A percentile compares a stretch with the other conserved stretches of the same genome.
Evolutionary conservation across 2,888 invertebrate genomes (phyloP).

Genomic region (Dexiosoma caninum): DNA sequence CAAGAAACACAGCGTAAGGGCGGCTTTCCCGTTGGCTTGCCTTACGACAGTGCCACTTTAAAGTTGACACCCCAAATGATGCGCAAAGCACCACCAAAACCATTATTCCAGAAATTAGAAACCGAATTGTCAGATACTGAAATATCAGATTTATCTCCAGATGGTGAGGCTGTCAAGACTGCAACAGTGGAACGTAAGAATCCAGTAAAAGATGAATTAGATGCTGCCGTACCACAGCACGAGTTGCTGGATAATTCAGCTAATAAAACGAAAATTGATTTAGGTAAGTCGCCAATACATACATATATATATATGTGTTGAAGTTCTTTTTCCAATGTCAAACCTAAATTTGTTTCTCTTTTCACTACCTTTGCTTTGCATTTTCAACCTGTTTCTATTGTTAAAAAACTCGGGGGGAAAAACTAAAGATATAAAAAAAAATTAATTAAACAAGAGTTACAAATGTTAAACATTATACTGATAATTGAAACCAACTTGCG

Average conservation of each 20-base stretch:
- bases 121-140: conserved; percentile 92
- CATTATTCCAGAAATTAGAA: conserved; percentile 82
- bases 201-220: conserved; percentile 86
- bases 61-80: conserved; percentile 88
- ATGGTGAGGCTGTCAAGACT: conserved; percentile 83
- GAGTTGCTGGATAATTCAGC: conserved; percentile 92
- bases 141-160: conserved; percentile 89
- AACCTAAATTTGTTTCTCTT: conserved; percentile 41
- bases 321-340: conserved; percentile 2
- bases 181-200: conserved; percentile 86
- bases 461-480: background rate
- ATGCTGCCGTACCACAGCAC: conserved; percentile 91
- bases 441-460: too few relatives aligned
- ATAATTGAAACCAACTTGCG: too few relatives aligned
- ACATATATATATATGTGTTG: conserved; percentile 3
- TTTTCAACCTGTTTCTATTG: conserved; percentile 44
- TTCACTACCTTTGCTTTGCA: conserved; percentile 58
- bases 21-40: conserved; percentile 89
- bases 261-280: conserved; percentile 89
- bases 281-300: conserved; percentile 73
- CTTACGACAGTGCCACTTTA: conserved; percentile 86
- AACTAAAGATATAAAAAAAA: background rate
- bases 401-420: background rate
- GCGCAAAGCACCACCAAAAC: conserved; percentile 85
- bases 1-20: conserved; percentile 93